Conservation (phyloP, 2,888 invertebrate genomes). For the Branchinecta sandiegonensis region DNA sequence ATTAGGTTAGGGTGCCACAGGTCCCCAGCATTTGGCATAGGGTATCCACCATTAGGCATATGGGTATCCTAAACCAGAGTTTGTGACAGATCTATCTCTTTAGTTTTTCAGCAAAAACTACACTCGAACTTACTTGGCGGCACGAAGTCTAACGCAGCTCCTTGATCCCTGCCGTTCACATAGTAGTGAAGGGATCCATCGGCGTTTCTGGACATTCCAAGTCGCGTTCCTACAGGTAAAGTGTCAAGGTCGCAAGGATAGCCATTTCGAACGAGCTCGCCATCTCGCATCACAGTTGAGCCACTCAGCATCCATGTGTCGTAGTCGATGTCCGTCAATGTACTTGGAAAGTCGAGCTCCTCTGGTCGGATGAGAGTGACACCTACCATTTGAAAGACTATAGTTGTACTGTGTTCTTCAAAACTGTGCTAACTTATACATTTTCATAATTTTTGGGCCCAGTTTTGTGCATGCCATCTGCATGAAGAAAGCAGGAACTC, state of each 20-base stretch:
- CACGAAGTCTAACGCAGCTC: slow-evolving; percentile 62
- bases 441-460: too few species aligned
- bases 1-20: too few species aligned
- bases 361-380: slow-evolving; percentile 80
- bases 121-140: slow-evolving; percentile 37
- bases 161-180: slow-evolving; percentile 71
- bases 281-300: slow-evolving; percentile 79
- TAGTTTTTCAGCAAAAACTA: too few species aligned
- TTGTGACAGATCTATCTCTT: too few species aligned
- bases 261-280: slow-evolving; percentile 64
- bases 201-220: slow-evolving; percentile 73
- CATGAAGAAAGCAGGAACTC: too few species aligned
- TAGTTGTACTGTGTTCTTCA: too few species aligned
- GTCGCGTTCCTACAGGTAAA: slow-evolving; percentile 56
- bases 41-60: too few species aligned
- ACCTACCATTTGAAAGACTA: slow-evolving; percentile 38
- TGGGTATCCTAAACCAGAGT: too few species aligned
- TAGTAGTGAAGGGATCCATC: slow-evolving; percentile 74
- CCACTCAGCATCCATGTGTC: slow-evolving; percentile 89
- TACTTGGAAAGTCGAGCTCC: slow-evolving; percentile 69
- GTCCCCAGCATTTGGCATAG: too few species aligned
- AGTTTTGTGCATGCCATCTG: too few species aligned
- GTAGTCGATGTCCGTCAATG: slow-evolving; percentile 77
- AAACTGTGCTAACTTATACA: too few species aligned
- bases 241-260: slow-evolving; percentile 74